These are phyloP conservation scores for Dasysyrphus tricinctus DNA, from an alignment of 2,888 invertebrate species.

Conservation along the genomic window DNA sequence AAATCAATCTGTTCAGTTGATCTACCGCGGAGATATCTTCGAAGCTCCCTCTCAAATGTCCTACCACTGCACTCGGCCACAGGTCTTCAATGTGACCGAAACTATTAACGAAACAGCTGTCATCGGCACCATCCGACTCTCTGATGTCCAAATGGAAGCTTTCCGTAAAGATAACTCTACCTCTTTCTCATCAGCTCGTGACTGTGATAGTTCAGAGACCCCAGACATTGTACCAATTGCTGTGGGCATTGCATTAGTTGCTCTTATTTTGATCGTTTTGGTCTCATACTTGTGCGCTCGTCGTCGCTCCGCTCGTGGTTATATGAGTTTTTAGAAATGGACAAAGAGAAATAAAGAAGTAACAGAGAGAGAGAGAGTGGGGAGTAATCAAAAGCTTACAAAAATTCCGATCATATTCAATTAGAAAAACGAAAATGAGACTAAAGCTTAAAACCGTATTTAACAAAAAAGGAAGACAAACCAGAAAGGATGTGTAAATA, in stretches of 20 bases:
- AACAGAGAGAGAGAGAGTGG: neutral
- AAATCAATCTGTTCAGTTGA: conserved; percentile 83
- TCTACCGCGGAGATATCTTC: conserved; percentile 85
- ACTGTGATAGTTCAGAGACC: conserved; percentile 89
- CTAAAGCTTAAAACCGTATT: conserved; percentile 35
- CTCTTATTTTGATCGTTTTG: conserved; percentile 94
- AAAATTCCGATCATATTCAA: conserved; percentile 60
- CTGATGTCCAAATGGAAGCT: conserved; percentile 89
- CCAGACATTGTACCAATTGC: conserved; percentile 98
- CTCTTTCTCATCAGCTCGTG: conserved; percentile 88
- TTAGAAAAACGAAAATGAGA: conserved; percentile 51
- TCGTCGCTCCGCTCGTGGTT: conserved; percentile 92
- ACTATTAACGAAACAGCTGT: conserved; percentile 76
- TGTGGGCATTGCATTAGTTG: conserved; percentile 96
- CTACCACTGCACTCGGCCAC: conserved; percentile 88
- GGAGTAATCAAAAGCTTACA: conserved; percentile 17
- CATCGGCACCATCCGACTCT: conserved; percentile 85
- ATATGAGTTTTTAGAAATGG: conserved; percentile 90
- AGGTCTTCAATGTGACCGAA: conserved; percentile 85
- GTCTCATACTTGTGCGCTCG: conserved; percentile 97
- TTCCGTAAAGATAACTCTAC: conserved; percentile 85
- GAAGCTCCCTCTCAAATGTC: conserved; percentile 87
- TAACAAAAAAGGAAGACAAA: conserved; percentile 19
- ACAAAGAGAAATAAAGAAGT: neutral
- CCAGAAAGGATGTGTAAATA: conserved; percentile 61